A percentile compares a stretch with the other conserved stretches of the same genome.
These are phyloP conservation scores for Scortum barcoo DNA, from an alignment of 2,113 vertebrate species.

Conservation along the genomic window DNA sequence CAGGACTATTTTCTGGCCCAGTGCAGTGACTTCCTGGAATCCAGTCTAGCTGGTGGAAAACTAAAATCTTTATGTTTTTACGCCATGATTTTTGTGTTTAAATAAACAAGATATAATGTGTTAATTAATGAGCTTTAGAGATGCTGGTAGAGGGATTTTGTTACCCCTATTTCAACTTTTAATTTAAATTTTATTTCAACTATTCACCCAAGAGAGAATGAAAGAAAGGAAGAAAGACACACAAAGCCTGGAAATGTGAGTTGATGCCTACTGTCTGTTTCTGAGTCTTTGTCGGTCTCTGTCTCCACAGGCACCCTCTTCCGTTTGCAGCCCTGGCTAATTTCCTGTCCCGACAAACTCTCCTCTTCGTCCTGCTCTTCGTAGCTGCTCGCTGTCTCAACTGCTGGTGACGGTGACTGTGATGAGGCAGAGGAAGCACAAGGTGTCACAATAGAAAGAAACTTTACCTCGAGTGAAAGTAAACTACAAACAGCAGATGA, in stretches of 20 bases:
- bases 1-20: too few relatives aligned
- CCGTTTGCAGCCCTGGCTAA: conserved; percentile 58
- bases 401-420: conserved; percentile 40
- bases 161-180: neutral
- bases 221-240: neutral
- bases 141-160: too few relatives aligned
- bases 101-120: too few relatives aligned
- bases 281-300: conserved; percentile 61
- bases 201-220: neutral
- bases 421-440: neutral
- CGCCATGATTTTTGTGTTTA: too few relatives aligned
- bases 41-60: too few relatives aligned
- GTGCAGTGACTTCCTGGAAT: too few relatives aligned
- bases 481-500: neutral
- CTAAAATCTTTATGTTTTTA: too few relatives aligned
- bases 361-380: conserved; percentile 58
- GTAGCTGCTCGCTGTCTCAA: conserved; percentile 41
- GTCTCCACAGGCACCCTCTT: conserved; percentile 64
- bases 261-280: conserved; percentile 44
- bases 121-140: too few relatives aligned
- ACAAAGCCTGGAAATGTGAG: neutral
- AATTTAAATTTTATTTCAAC: conserved; percentile 1
- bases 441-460: neutral
- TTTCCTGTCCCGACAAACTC: conserved; percentile 33
- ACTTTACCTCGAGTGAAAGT: neutral